A percentile compares a stretch with the other conserved stretches of the same genome.
Evolutionary conservation across 1,140 invertebrate species (phyloP).

Genomic region (Homarus americanus): DNA sequence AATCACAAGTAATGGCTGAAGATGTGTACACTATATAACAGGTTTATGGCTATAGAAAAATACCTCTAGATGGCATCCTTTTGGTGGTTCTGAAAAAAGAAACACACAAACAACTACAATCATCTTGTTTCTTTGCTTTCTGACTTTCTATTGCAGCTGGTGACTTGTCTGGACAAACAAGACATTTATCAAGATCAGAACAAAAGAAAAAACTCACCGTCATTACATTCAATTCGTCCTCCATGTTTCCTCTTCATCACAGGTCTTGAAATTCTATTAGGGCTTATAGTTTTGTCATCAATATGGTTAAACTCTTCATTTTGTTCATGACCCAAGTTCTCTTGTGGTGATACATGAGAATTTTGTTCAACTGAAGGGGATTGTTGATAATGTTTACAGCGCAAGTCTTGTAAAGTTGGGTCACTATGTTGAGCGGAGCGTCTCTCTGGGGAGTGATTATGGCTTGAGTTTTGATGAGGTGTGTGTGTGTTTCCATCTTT

Average conservation of each 20-base stretch:
- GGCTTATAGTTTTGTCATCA: background rate
- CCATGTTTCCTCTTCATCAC: constrained; percentile 38
- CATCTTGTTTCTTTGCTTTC: no score
- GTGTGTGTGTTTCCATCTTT: no score
- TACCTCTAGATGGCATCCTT: background rate
- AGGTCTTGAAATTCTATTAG: constrained; percentile 5
- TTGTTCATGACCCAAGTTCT: background rate
- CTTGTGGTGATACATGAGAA: background rate
- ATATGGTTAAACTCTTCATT: background rate
- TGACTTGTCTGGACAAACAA: no score
- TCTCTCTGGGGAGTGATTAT: background rate
- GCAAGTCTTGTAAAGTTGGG: background rate
- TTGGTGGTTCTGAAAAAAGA: background rate
- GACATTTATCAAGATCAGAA: no score
- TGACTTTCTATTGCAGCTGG: no score
- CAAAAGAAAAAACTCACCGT: background rate
- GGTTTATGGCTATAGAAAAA: background rate
- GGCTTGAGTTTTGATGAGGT: background rate
- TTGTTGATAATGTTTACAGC: background rate
- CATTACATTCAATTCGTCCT: constrained; percentile 28
- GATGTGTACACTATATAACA: background rate
- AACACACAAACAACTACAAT: no score
- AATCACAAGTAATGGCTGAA: background rate
- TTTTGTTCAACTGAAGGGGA: background rate
- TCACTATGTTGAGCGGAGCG: background rate